A percentile compares a stretch with the other conserved stretches of the same genome.
phyloP scores from a whole-genome alignment of 1,140 invertebrate species.

The Halesus radiatus region DNA sequence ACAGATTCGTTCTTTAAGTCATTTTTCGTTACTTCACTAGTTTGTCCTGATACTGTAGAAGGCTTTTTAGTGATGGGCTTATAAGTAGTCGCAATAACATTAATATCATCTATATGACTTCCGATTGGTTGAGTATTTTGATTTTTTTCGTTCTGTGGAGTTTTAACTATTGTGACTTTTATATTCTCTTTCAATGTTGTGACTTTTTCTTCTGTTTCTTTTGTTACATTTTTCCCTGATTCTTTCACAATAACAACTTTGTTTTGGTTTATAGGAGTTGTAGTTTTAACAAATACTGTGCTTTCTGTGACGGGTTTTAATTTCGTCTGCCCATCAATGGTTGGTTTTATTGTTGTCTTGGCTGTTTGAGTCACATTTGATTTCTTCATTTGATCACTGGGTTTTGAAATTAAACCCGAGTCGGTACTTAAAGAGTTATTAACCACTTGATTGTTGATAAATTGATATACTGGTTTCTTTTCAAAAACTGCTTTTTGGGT shows the following conservation, averaged over 20 bases:
- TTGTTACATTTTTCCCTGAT: not conserved
- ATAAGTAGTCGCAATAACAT: not conserved
- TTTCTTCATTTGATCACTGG: not conserved
- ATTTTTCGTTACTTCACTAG: not conserved
- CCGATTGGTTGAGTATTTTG: not conserved
- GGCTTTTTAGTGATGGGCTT: not conserved
- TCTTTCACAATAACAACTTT: not conserved
- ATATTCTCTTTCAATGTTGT: not conserved
- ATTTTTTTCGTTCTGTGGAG: not conserved
- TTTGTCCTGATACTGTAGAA: not conserved
- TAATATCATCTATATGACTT: not conserved
- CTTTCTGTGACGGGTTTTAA: not conserved
- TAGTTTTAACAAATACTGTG: not conserved
- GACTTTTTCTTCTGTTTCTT: not conserved
- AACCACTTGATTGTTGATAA: not conserved
- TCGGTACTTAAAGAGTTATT: not conserved
- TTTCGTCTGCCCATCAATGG: not conserved
- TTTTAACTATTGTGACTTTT: not conserved
- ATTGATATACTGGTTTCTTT: constrained; percentile 17
- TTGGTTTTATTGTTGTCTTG: not conserved
- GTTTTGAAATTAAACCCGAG: not conserved
- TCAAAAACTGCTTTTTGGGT: not conserved
- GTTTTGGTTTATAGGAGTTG: not conserved
- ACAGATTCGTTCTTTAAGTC: no score
- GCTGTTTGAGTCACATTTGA: not conserved